phyloP scores from a whole-genome alignment of 1,140 invertebrate genomes.

The Lepeophtheirus salmonis region DNA sequence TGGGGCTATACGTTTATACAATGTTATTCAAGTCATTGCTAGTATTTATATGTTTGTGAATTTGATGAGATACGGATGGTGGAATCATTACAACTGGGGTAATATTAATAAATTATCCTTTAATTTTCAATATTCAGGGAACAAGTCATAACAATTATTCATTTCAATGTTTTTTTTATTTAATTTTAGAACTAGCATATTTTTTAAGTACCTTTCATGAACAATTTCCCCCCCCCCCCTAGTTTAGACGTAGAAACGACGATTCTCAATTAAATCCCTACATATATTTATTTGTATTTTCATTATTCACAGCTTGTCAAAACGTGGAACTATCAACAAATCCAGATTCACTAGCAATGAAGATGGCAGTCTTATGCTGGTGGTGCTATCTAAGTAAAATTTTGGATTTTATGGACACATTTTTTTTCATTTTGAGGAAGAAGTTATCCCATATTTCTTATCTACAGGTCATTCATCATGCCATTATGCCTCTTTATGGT shows the following conservation, averaged over 20 bases:
- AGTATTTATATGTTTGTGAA: slow-evolving; percentile 60
- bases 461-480: slow-evolving; percentile 84
- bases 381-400: slow-evolving; percentile 94
- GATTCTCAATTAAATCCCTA: too few relatives aligned
- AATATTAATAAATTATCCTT: too few relatives aligned
- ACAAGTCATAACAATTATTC: too few relatives aligned
- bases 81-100: background rate
- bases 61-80: slow-evolving; percentile 34
- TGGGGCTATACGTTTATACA: slow-evolving; percentile 56
- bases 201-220: too few relatives aligned
- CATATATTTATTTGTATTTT: too few relatives aligned
- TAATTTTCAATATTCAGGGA: too few relatives aligned
- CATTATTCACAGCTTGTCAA: slow-evolving; percentile 4
- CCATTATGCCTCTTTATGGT: slow-evolving; percentile 79
- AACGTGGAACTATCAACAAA: background rate
- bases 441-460: slow-evolving; percentile 81
- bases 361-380: slow-evolving; percentile 34
- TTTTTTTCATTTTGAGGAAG: slow-evolving; percentile 75
- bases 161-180: too few relatives aligned
- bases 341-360: background rate
- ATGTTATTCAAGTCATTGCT: slow-evolving; percentile 62
- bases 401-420: slow-evolving; percentile 86
- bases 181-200: too few relatives aligned
- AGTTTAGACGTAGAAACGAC: too few relatives aligned
- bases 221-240: too few relatives aligned